Evolutionary conservation across 2,888 invertebrate genomes (phyloP), one percentile per base, ranked within the genome.

Genomic region (Psylliodes chrysocephalus): DNA sequence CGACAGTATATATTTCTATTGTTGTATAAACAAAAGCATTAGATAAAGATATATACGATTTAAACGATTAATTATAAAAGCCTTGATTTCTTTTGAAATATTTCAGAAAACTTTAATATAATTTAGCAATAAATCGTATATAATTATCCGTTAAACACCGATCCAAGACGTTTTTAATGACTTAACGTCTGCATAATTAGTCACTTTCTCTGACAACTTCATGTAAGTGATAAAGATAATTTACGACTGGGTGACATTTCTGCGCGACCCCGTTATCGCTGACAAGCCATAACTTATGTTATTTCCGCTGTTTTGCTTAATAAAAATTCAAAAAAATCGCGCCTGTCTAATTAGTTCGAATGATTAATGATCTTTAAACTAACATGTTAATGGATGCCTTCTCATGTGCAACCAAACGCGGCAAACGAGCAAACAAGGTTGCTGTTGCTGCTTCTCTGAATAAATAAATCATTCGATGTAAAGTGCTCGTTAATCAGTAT

Each of bases 201-300:
- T 69, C 70, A 73, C 73, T 77, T 75, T 73, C 71, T 70, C 74
- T 74, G 73, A 74, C 72, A 73, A 69, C 67, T 70, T 66, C 68
- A 66, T 71, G 62, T 70, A 68, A 69, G 64, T 73, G 74, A 76
- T 76, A 79, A 79, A 77, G 72, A 72, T 75, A 77, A 79, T 79
- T 79, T 79, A 79, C 75, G 72, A 70, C 66, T 66, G 68, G n/a
- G 69, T 78, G 79, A 79, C 79, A 78, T 76, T 78, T 75, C 57
- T 75, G 71, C 73, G 38, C 75, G 77, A 76, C 78, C 77, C 73
- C 71, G 75, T 78, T 79, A 79, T 78, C 78, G 74, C 67, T 70
- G 71, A 78, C 77, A 77, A 76, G 71, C 71, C 69, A 75, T 78
- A 78, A 78, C 71, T 79, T 77, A 77, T 75, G 74, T 75, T 74